Percentiles rank a stretch among this genome's conserved stretches.
Conservation (phyloP, 2,797 vertebrate species). For the Corythornis leucogaster region DNA sequence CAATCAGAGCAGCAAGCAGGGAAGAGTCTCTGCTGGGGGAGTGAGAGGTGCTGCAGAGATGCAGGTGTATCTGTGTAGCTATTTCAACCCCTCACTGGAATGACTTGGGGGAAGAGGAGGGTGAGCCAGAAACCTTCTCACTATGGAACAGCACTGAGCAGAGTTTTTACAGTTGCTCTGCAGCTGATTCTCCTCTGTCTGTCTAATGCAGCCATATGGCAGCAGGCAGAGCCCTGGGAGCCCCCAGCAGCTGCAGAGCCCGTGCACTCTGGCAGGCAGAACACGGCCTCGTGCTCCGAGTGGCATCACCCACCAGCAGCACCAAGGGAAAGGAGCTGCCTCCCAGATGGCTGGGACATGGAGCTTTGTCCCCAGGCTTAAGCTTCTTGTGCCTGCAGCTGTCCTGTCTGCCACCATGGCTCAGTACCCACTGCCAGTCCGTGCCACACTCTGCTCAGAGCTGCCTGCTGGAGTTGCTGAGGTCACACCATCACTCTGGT, state of each 20-base stretch:
- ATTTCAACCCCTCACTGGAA: not conserved
- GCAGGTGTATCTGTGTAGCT: conserved; percentile 15
- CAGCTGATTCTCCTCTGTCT: conserved; percentile 24
- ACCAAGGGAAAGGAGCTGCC: not conserved
- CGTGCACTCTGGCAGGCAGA: not conserved
- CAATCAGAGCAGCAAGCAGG: not conserved
- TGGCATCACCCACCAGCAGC: not conserved
- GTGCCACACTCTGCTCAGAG: not conserved
- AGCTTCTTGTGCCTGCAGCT: conserved; percentile 34
- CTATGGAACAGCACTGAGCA: not conserved
- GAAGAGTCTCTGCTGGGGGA: not conserved
- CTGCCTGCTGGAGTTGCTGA: not conserved
- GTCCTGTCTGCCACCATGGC: conserved; percentile 14
- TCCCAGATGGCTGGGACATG: conserved; percentile 10
- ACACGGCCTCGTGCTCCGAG: not conserved
- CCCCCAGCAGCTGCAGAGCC: conserved; percentile 20
- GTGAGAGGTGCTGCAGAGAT: not conserved
- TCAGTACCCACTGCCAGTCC: not conserved
- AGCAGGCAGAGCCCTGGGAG: not conserved
- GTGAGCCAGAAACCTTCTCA: not conserved
- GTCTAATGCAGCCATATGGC: conserved; percentile 23
- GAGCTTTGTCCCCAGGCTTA: conserved; percentile 14
- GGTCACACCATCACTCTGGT: not conserved
- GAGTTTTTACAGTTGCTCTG: conserved; percentile 24
- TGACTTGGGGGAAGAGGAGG: not conserved